Evolutionary conservation across 2,797 vertebrate species (phyloP).

Genomic region (Austrolebias charrua): DNA sequence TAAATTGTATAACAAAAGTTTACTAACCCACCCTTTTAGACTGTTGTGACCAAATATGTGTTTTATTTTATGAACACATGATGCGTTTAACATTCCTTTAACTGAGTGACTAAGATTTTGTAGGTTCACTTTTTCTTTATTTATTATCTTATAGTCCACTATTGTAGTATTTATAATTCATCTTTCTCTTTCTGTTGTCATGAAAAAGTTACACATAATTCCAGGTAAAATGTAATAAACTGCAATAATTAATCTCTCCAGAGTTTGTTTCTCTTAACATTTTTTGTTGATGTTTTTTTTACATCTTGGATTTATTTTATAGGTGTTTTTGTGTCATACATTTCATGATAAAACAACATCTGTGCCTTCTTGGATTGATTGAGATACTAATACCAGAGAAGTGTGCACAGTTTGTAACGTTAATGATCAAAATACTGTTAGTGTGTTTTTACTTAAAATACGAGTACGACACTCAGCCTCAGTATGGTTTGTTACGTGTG

Average conservation of each 20-base stretch:
- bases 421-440: conserved; percentile 16
- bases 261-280: conserved; percentile 7
- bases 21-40: conserved; percentile 36
- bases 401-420: conserved; percentile 16
- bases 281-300: conserved; percentile 26
- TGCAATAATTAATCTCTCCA: conserved; percentile 24
- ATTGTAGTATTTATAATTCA: conserved; percentile 45
- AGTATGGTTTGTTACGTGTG: conserved; percentile 3
- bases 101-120: conserved; percentile 35
- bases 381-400: conserved; percentile 8
- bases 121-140: conserved; percentile 59
- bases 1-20: conserved; percentile 16
- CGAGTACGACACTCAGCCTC: conserved; percentile 33
- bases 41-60: conserved; percentile 55
- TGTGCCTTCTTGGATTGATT: conserved; percentile 58
- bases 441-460: conserved; percentile 23
- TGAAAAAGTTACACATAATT: conserved; percentile 4
- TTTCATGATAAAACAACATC: conserved; percentile 15
- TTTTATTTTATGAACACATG: conserved; percentile 14
- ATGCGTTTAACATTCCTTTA: conserved; percentile 40
- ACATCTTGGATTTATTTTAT: conserved; percentile 29
- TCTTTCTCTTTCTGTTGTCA: conserved; percentile 19
- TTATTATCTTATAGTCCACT: conserved; percentile 51
- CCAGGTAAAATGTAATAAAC: conserved; percentile 34
- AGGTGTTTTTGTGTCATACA: conserved; percentile 22